Evolutionary conservation across 2,797 vertebrate species (phyloP), one percentile per base, ranked within the genome.

Genomic region (Eutrigla gurnardus): DNA sequence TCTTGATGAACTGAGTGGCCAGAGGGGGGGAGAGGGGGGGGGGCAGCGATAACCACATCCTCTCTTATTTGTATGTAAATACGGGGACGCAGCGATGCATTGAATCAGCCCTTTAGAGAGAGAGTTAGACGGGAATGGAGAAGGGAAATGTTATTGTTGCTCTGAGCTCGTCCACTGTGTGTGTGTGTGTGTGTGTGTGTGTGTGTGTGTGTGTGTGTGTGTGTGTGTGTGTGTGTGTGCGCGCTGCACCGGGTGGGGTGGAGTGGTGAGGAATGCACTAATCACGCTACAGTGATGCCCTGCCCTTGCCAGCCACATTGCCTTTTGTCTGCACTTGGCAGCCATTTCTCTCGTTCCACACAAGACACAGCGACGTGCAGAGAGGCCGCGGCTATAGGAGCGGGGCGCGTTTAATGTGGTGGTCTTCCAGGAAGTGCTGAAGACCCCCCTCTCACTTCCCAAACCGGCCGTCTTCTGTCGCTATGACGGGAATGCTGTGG

Each of bases 31-130:
- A 0, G 1, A 36, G 46, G 18, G 60, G 33, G 39, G 14, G 33
- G 17, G 40, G 59, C 50, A 39, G 63, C 3, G 45, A 84, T 82
- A 81, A 80, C 75, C 68, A 70, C 83, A 77, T 89, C 73, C 81
- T 70, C 64, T 59, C 54, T 88, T 89, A 89, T 90, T 93, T 92
- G 73, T 84, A 89, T 90, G 89, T 89, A 90, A 93, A 91, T 90
- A 86, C 17, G 5, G 36, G 65, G 40, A 79, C 64, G 74, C 81
- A 65, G 73, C n/a, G 64, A 82, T 45, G 43, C 81, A 42, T 83
- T 57, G 67, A 78, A 70, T 83, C 72, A 15, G 73, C 47, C 45
- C 17, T 70, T 53, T 39, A 62, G 37, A 70, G 43, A 68, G 39
- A 47, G 60, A 59, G 45, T 60, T 36, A 14, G 45, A 25, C 62